Evolutionary conservation across 1,140 invertebrate genomes (phyloP), one percentile per base, ranked within the genome.

Genomic region (Papilio helenus): DNA sequence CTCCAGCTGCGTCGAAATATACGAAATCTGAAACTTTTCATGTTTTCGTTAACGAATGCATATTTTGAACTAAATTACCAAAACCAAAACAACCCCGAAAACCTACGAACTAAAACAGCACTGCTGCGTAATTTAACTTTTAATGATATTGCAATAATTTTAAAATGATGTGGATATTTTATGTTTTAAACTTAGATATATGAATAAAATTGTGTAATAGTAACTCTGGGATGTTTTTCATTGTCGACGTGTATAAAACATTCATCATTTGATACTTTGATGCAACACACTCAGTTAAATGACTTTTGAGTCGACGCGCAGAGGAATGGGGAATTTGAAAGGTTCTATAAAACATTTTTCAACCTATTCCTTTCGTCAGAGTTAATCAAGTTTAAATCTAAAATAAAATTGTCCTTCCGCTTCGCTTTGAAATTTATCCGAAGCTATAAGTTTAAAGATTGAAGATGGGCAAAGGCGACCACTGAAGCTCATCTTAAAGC

Each of bases 221-320:
- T 14, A 61, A 26, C 16, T 68, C 26, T 68, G 58, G 7, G 26
- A 68, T 68, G 26, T 68, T 29, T 68, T 29, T 29, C 61, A 68
- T 68, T 29, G 61, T 68, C 61, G 61, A 68, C 26, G 23, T 16
- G 23, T 29, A 68, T 68, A 58, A 65, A 68, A 68, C 58, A 61
- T 26, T 34, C 61, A 68, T 68, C 26, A 68, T 68, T 68, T 68
- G 61, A 68, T 68, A 68, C 26, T 29, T 68, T 29, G 23, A 65
- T 65, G 61, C 26, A 29, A 29, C 61, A 68, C 61, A 68, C 61
- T 68, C 61, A 68, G 61, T 34, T 68, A 68, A 68, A 68, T 68
- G 61, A 34, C 61, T 68, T 68, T 34, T 29, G 26, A 68, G 61
- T 29, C 61, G 26, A 14, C 61, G 12, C 12, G 61, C 26, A 10